phyloP scores from a whole-genome alignment of 2,113 vertebrate species.

The Lycocorax pyrrhopterus region DNA sequence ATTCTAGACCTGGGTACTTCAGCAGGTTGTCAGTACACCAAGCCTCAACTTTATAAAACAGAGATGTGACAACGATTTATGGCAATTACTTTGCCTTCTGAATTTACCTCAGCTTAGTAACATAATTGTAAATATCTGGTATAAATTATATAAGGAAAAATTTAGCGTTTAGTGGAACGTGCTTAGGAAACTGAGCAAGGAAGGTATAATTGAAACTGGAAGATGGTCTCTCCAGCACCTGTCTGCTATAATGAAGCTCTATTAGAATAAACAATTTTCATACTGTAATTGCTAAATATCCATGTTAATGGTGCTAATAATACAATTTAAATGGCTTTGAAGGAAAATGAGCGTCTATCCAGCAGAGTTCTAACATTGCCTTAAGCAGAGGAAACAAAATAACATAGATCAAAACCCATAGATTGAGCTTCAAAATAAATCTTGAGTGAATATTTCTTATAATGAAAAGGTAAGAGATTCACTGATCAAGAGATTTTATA shows the following conservation, averaged over 20 bases:
- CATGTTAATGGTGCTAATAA: background rate
- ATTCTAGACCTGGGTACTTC: background rate
- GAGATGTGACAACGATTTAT: background rate
- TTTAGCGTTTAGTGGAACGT: background rate
- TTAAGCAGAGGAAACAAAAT: background rate
- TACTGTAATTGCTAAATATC: background rate
- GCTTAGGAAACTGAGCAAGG: background rate
- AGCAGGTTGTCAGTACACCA: background rate
- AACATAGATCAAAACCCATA: fast-evolving
- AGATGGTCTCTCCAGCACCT: background rate
- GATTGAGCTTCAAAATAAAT: background rate
- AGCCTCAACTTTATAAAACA: background rate
- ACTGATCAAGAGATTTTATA: too few relatives aligned
- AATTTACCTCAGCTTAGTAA: background rate
- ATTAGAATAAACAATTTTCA: background rate
- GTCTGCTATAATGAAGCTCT: background rate
- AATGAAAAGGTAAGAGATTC: background rate
- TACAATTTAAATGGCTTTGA: background rate
- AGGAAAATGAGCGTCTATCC: background rate
- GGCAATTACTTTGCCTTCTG: background rate
- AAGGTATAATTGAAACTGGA: background rate
- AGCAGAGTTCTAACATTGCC: background rate
- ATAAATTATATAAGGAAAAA: background rate
- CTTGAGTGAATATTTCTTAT: background rate
- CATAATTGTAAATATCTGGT: background rate